A percentile compares a stretch with the other conserved stretches of the same genome.
phyloP scores from a whole-genome alignment of 2,113 vertebrate species.

The Ovis aries region ARS-UI_Ramb_v3.0 NC_056054.1:41587001-41587500 shows the following conservation, averaged over 20 bases:
- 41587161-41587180: background rate
- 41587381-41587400: background rate
- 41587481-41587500: background rate
- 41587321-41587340: background rate
- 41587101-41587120: background rate
- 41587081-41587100: background rate
- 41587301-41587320: background rate
- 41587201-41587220: background rate
- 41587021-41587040: background rate
- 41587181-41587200: background rate
- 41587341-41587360: background rate
- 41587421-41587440: background rate
- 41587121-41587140: background rate
- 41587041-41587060: background rate
- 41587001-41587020: background rate
- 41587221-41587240: background rate
- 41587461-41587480: background rate
- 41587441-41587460: background rate
- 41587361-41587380: background rate
- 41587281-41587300: background rate
- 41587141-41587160: background rate
- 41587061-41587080: background rate
- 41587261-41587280: background rate
- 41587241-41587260: background rate
- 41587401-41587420: background rate